Evolutionary conservation across 2,797 vertebrate species (phyloP).

Genomic region (Chaenodraco wilsoni): DNA sequence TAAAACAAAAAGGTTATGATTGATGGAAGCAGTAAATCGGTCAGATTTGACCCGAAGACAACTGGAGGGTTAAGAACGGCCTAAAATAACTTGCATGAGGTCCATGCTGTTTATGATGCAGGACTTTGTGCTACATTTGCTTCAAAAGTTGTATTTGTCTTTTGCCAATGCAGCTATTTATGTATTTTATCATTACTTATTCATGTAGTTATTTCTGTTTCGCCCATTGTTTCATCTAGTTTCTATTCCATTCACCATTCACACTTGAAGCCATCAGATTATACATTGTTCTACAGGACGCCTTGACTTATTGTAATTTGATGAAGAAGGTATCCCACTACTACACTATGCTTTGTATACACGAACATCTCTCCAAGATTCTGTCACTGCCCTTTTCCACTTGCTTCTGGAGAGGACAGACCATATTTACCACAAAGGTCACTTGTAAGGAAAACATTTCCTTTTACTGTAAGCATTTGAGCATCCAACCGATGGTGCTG

Average conservation of each 20-base stretch:
- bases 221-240: conserved; percentile 8
- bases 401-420: conserved; percentile 29
- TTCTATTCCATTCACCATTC: conserved; percentile 9
- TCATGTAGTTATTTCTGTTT: conserved; percentile 38
- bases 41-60: too few species aligned
- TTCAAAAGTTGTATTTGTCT: background rate
- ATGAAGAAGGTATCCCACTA: background rate
- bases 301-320: background rate
- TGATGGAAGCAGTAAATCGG: too few species aligned
- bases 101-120: conserved; percentile 1
- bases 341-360: too few species aligned
- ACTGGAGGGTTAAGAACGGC: background rate
- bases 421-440: conserved; percentile 41
- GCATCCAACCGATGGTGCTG: background rate
- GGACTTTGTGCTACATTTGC: conserved; percentile 16
- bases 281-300: conserved; percentile 2
- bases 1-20: too few species aligned
- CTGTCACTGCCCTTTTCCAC: conserved; percentile 8
- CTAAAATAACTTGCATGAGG: conserved; percentile 2
- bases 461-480: conserved; percentile 16
- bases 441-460: conserved; percentile 29
- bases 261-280: conserved; percentile 1
- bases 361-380: background rate
- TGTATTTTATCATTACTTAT: conserved; percentile 37
- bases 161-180: conserved; percentile 33